phyloP scores from a whole-genome alignment of 2,888 invertebrate species.

The Chymomyza fuscimana region DNA sequence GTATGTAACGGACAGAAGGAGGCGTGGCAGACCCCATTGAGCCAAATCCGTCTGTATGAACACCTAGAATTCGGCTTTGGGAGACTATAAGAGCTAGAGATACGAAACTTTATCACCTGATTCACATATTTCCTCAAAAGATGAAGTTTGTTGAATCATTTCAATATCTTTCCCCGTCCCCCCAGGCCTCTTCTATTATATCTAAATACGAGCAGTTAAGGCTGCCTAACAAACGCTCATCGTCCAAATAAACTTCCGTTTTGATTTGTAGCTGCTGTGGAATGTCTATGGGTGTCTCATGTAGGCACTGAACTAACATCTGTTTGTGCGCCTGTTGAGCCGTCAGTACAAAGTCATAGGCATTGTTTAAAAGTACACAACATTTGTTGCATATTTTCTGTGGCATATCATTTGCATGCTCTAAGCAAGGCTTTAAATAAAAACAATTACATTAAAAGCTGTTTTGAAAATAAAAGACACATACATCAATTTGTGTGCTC shows the following conservation, averaged over 20 bases:
- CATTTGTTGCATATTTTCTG: conserved; percentile 62
- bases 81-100: too few species aligned
- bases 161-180: too few species aligned
- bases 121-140: too few species aligned
- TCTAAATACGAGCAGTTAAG: neutral
- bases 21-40: too few species aligned
- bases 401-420: conserved; percentile 50
- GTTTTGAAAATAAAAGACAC: conserved; percentile 12
- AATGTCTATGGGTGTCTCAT: conserved; percentile 72
- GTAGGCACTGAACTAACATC: conserved; percentile 52
- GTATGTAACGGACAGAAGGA: too few species aligned
- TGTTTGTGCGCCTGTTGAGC: conserved; percentile 26
- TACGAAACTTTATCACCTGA: too few species aligned
- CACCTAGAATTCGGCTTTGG: too few species aligned
- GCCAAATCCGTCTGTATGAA: too few species aligned
- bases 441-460: neutral
- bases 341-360: conserved; percentile 64
- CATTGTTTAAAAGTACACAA: conserved; percentile 55
- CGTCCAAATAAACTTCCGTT: conserved; percentile 43
- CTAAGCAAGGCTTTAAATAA: conserved; percentile 35
- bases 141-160: too few species aligned
- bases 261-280: conserved; percentile 49
- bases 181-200: neutral
- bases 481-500: conserved; percentile 60
- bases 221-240: conserved; percentile 9